Evolutionary conservation across 1,140 invertebrate species (phyloP).

Genomic region (Eufriesea mexicana): DNA sequence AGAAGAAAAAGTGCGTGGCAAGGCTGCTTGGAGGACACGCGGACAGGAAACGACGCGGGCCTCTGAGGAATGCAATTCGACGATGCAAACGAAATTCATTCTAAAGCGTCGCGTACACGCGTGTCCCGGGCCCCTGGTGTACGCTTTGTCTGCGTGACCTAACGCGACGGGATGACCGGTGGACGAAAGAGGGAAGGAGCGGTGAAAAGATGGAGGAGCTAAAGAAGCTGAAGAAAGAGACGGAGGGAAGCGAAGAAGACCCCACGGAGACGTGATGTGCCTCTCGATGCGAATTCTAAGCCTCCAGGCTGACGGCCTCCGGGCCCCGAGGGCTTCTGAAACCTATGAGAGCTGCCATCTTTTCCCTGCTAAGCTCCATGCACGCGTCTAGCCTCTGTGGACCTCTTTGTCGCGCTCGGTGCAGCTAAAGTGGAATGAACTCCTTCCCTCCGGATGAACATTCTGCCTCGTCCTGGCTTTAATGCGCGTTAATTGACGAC

Average conservation of each 20-base stretch:
- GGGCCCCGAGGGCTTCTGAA: slow-evolving; percentile 57
- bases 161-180: slow-evolving; percentile 39
- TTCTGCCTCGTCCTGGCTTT: slow-evolving; percentile 16
- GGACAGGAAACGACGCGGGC: slow-evolving; percentile 67
- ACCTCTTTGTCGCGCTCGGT: background rate
- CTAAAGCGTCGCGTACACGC: slow-evolving; percentile 37
- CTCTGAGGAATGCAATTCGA: slow-evolving; percentile 67
- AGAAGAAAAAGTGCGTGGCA: slow-evolving; percentile 31
- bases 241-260: background rate
- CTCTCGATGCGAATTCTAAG: slow-evolving; percentile 66
- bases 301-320: slow-evolving; percentile 55
- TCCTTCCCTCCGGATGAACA: slow-evolving; percentile 38
- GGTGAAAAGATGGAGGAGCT: background rate
- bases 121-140: background rate
- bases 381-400: background rate
- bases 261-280: slow-evolving; percentile 62
- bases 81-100: slow-evolving; percentile 66
- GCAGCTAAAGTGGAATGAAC: slow-evolving; percentile 40
- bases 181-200: background rate
- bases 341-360: slow-evolving; percentile 54
- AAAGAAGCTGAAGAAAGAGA: slow-evolving; percentile 35
- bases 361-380: slow-evolving; percentile 39
- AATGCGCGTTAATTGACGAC: slow-evolving; percentile 48
- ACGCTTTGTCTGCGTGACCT: slow-evolving; percentile 44
- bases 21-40: slow-evolving; percentile 74